phyloP scores from a whole-genome alignment of 2,113 vertebrate species.

The Willisornis vidua region DNA sequence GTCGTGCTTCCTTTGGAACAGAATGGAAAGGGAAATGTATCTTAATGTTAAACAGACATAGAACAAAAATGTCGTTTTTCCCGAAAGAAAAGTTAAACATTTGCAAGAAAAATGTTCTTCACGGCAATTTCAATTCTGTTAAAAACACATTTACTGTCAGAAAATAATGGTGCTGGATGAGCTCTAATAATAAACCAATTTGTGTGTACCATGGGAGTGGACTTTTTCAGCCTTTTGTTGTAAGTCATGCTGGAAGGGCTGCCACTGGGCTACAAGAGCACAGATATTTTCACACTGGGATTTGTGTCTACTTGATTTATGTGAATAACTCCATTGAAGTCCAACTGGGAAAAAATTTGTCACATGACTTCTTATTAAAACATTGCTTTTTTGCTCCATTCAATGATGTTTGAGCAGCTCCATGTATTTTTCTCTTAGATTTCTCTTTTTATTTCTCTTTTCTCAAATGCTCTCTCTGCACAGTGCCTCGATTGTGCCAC shows the following conservation, averaged over 20 bases:
- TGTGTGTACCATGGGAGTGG: not conserved
- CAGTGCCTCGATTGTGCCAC: not conserved
- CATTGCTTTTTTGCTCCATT: not conserved
- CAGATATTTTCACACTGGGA: constrained; percentile 34
- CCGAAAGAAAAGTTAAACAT: constrained; percentile 31
- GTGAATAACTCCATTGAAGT: constrained; percentile 36
- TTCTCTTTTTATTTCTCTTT: not conserved
- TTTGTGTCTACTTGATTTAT: constrained; percentile 50
- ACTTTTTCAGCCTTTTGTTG: not conserved
- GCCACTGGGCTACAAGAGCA: constrained; percentile 5
- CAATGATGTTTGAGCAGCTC: not conserved
- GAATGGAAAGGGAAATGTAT: constrained; percentile 16
- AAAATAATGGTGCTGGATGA: constrained; percentile 37
- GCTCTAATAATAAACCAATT: constrained; percentile 37
- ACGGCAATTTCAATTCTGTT: not conserved
- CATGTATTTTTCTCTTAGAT: not conserved
- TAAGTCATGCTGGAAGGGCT: constrained; percentile 46
- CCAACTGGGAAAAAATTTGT: not conserved
- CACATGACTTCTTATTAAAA: constrained; percentile 20
- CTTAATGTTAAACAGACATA: constrained; percentile 5
- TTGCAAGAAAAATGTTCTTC: constrained; percentile 40
- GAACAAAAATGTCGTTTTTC: constrained; percentile 10
- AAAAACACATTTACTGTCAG: constrained; percentile 29
- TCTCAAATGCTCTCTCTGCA: not conserved
- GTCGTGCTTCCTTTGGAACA: not conserved